phyloP scores from a whole-genome alignment of 2,797 vertebrate genomes.

The Phaenicophaeus curvirostris region DNA sequence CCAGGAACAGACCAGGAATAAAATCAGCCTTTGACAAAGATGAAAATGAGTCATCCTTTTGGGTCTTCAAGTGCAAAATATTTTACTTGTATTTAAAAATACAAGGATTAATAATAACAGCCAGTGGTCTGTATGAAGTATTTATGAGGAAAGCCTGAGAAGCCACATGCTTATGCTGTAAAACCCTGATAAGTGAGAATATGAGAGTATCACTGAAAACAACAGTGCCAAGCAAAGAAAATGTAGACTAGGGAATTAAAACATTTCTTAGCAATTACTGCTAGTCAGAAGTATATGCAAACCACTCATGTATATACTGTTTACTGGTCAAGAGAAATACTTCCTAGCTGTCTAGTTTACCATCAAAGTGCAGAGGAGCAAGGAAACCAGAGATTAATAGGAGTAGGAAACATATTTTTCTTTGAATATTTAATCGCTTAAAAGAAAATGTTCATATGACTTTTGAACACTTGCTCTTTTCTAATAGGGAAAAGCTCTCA shows the following conservation, averaged over 20 bases:
- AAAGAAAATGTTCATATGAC: neutral
- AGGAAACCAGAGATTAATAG: neutral
- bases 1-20: neutral
- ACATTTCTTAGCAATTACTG: neutral
- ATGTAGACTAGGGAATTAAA: neutral
- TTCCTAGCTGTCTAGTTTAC: neutral
- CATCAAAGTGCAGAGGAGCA: neutral
- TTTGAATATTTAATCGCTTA: neutral
- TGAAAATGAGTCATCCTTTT: neutral
- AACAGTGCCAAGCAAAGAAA: neutral
- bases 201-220: neutral
- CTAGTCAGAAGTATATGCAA: neutral
- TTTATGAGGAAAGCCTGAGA: neutral
- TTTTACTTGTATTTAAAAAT: constrained; percentile 38
- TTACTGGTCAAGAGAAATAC: neutral
- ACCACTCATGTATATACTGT: neutral
- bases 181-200: neutral
- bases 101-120: constrained; percentile 21
- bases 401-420: neutral
- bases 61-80: neutral
- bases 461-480: neutral
- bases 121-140: neutral
- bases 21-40: constrained; percentile 15
- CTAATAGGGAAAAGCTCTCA: neutral
- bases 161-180: neutral